Evolutionary conservation across 2,113 vertebrate species (phyloP).

Genomic region (pig (Sus scrofa)): T2T-Sscrofa CM000827.6:101557501-101558000

Average conservation of each 20-base stretch:
- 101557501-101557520: background rate
- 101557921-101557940: background rate
- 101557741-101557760: background rate
- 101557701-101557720: background rate
- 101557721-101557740: background rate
- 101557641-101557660: background rate
- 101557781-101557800: background rate
- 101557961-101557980: no score
- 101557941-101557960: no score
- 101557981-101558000: background rate
- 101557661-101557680: background rate
- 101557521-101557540: background rate
- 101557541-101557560: background rate
- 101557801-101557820: background rate
- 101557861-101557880: background rate
- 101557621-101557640: background rate
- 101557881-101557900: background rate
- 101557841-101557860: rapidly evolving
- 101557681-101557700: background rate
- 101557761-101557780: background rate
- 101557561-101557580: background rate
- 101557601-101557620: background rate
- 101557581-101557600: background rate
- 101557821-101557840: background rate
- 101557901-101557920: background rate